phyloP scores from a whole-genome alignment of 2,113 vertebrate species.

The Ceuthmochares aereus region DNA sequence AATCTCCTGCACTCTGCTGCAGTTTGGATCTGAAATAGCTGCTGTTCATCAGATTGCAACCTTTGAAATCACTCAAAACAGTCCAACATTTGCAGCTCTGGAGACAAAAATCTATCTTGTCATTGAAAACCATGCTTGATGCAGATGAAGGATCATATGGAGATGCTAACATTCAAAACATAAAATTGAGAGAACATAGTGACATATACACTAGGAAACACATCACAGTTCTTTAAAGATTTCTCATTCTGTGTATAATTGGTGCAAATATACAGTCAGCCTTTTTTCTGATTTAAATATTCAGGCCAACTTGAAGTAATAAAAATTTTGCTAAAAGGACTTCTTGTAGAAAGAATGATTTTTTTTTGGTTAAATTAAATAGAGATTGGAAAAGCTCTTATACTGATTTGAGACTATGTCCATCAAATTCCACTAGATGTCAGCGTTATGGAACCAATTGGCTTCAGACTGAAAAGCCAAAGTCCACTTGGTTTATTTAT shows the following conservation, averaged over 20 bases:
- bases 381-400: background rate
- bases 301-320: background rate
- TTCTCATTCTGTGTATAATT: background rate
- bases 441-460: background rate
- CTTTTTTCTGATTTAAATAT: background rate
- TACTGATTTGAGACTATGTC: background rate
- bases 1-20: background rate
- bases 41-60: background rate
- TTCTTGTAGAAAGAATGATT: background rate
- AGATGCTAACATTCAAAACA: background rate
- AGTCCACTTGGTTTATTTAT: background rate
- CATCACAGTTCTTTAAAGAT: background rate
- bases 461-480: background rate
- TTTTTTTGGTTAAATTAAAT: background rate
- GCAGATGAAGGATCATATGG: background rate
- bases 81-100: background rate
- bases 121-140: background rate
- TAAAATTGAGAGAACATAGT: background rate
- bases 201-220: background rate
- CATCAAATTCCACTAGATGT: slow-evolving; percentile 42
- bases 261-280: background rate
- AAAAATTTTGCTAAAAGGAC: background rate
- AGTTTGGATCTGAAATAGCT: background rate
- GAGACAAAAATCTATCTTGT: background rate
- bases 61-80: background rate